phyloP scores from a whole-genome alignment of 2,797 vertebrate genomes.

The Arctocebus calabarensis region DNA sequence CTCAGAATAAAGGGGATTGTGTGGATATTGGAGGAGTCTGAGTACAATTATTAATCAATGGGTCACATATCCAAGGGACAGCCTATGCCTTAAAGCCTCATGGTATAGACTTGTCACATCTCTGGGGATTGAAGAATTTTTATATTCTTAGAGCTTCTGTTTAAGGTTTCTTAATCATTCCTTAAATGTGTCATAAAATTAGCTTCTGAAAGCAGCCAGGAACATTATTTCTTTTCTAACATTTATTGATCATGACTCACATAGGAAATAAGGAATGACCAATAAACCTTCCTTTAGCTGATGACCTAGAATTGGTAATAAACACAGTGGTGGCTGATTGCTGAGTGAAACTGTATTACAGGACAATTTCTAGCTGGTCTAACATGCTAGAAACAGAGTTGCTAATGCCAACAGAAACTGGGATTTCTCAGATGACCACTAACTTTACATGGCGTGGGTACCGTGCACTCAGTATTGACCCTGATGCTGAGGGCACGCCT shows the following conservation, averaged over 20 bases:
- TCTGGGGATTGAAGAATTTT: not conserved
- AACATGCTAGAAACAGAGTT: not conserved
- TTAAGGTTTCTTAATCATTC: slow-evolving; percentile 29
- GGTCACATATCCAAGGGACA: slow-evolving; percentile 13
- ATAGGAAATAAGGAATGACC: slow-evolving; percentile 59
- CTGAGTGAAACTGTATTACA: not conserved
- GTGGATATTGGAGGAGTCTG: not conserved
- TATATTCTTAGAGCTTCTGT: slow-evolving; percentile 18
- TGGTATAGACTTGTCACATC: not conserved
- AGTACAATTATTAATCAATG: not conserved
- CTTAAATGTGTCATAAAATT: not conserved
- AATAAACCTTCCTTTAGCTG: slow-evolving; percentile 31
- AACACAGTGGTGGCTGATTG: not conserved
- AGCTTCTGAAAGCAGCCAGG: not conserved
- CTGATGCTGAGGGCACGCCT: not conserved
- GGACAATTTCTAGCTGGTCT: slow-evolving; percentile 19
- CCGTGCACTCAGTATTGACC: rapidly evolving
- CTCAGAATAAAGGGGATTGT: slow-evolving; percentile 1
- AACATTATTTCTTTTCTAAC: slow-evolving; percentile 48
- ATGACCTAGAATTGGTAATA: slow-evolving; percentile 20
- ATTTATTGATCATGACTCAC: slow-evolving; percentile 59
- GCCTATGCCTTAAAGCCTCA: not conserved
- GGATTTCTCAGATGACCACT: not conserved
- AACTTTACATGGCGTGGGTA: not conserved
- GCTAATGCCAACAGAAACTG: not conserved